Evolutionary conservation across 2,113 vertebrate genomes (phyloP), one percentile per base, ranked within the genome.

Genomic region (Archocentrus centrarchus): DNA sequence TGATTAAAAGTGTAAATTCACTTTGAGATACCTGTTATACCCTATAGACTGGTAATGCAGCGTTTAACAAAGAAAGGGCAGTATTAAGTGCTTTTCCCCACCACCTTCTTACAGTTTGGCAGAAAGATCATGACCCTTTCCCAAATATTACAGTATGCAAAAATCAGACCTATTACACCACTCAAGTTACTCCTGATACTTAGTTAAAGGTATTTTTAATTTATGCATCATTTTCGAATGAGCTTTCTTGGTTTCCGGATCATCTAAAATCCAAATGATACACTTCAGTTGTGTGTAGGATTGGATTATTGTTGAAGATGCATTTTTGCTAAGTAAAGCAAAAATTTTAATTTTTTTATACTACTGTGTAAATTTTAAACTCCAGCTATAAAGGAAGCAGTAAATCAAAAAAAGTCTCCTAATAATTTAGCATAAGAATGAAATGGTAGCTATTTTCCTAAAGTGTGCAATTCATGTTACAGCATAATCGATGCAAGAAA

Each of bases 11-110:
- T 37, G 17, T 64, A 27, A 64, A 64, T 41, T 1, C 17, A 15
- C 6, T 70, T 68, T 75, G 35, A 66, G 44, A 77, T 41, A 13
- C n/a, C 30, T 62, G 44, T 64, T 3, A 37, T 57, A 82, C 11
- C 15, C 30, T 22, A 70, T 53, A 73, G 44, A n/a, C 66, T 15
- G 47, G 50, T 73, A 50, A 59, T 84, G 70, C 84, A 88, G 30
- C 70, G 20, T 76, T 86, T 78, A 50, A 14, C 44, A 14, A 15
- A 47, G 17, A 53, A 73, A 32, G 17, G 47, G 66, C 27, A 53
- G 44, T 53, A 53, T 73, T 53, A 73, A 32, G 66, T 75, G 53
- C 32, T 75, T 75, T 2, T 0, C 17, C 27, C 39, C 9, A 59
- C 58, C 24, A 7, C 47, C 15, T 68, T 27, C 5, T 47, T 44